Percentiles rank a stretch among this genome's conserved stretches.
Evolutionary conservation across 2,797 vertebrate species (phyloP).

Genomic region (Melanotaenia parkinsoni): DNA sequence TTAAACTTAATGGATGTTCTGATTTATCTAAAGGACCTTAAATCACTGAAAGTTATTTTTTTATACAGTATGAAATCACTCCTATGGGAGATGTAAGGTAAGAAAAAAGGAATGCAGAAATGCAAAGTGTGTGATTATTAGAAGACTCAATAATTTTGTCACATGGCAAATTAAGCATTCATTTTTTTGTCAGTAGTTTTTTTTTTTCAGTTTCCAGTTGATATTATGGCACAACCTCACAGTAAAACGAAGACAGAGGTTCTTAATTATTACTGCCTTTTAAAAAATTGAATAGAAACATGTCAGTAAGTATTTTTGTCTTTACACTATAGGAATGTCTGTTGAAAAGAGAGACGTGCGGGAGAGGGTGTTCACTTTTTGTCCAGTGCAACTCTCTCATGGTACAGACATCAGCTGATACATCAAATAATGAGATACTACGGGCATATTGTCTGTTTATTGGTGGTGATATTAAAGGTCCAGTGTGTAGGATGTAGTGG

Average conservation of each 20-base stretch:
- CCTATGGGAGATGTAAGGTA: background rate
- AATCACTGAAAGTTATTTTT: background rate
- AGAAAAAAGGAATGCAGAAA: background rate
- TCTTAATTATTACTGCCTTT: slow-evolving; percentile 30
- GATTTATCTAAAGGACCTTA: background rate
- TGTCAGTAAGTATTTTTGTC: slow-evolving; percentile 75
- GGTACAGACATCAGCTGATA: slow-evolving; percentile 73
- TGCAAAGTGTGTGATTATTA: background rate
- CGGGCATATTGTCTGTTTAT: slow-evolving; percentile 53
- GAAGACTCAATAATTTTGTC: background rate
- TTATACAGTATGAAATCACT: background rate
- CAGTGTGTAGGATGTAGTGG: slow-evolving; percentile 21
- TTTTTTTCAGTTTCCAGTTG: slow-evolving; percentile 14
- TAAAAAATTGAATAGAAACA: slow-evolving; percentile 47
- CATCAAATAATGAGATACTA: slow-evolving; percentile 41
- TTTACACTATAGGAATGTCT: slow-evolving; percentile 78
- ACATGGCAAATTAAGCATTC: background rate
- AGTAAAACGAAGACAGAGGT: slow-evolving; percentile 19
- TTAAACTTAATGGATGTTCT: slow-evolving; percentile 6
- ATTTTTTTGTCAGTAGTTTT: background rate
- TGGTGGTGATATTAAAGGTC: slow-evolving; percentile 63
- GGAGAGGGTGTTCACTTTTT: slow-evolving; percentile 78
- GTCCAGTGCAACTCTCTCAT: slow-evolving; percentile 71
- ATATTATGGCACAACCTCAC: slow-evolving; percentile 3
- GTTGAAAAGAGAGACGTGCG: slow-evolving; percentile 80